Evolutionary conservation across 2,888 invertebrate genomes (phyloP).

Genomic region (Athalia circularis): DNA sequence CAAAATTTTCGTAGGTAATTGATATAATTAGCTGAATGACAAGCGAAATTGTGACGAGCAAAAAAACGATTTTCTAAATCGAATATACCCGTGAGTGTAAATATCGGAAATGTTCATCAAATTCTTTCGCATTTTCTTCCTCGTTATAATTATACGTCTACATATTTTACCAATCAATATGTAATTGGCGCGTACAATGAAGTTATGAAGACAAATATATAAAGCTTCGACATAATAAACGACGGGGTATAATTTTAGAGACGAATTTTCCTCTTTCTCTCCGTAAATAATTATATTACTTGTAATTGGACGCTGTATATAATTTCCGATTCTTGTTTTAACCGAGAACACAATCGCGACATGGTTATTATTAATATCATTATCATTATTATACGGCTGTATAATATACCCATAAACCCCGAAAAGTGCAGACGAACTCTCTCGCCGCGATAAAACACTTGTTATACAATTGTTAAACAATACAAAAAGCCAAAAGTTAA

Average conservation of each 20-base stretch:
- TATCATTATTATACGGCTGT: too few species aligned
- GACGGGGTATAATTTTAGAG: too few species aligned
- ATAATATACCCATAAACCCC: background rate
- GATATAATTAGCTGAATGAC: too few species aligned
- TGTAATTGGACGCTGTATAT: background rate
- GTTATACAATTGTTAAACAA: background rate
- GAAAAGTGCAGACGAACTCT: background rate
- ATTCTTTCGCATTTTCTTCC: background rate
- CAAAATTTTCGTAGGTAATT: too few species aligned
- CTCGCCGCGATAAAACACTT: background rate
- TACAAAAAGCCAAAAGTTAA: constrained; percentile 4
- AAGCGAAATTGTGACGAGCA: background rate
- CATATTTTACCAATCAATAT: too few species aligned
- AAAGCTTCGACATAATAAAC: too few species aligned
- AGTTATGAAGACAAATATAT: too few species aligned
- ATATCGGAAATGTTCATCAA: background rate
- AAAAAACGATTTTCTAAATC: background rate
- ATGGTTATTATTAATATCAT: too few species aligned
- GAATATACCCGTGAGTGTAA: background rate
- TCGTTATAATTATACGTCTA: too few species aligned
- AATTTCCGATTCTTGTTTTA: constrained; percentile 17
- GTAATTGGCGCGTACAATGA: too few species aligned
- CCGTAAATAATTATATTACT: too few species aligned
- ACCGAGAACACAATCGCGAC: background rate
- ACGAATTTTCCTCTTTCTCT: too few species aligned